Base-by-base conservation (phyloP, 1,140 invertebrate species). In the Apis dorsata region DNA sequence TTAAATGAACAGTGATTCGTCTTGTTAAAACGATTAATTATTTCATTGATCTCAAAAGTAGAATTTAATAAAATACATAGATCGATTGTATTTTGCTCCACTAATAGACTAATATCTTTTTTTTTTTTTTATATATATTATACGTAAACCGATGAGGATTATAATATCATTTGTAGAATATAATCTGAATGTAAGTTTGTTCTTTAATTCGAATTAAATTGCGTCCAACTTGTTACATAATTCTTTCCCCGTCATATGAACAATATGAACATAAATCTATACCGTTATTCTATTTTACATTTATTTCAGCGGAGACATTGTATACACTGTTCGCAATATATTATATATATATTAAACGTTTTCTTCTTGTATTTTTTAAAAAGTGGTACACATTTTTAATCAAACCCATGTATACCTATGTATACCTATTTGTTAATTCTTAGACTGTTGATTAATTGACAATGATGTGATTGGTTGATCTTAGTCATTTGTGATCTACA, bases 361-460 rank as follows among this genome's bases (percentile, higher is more conserved):
- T 86, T 83, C 80, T 76, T 91, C 89, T 90, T 90, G 89, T 90
- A 91, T 90, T 91, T 91, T 91, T 79, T 91, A 88, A 82, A 86
- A 81, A 62, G 57, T n/a, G 51, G 10, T 63, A 51, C 77, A n/a
- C 77, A n/a, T 85, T 81, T 34, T 77, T 69, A n/a, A 74, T 75
- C n/a, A 8, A 73, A 17, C 21, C 17, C n/a, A 0, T 10, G 60
- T 17, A 44, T 44, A 44, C 0, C 13, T 51, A 51, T 21, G n/a
- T n/a, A n/a, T n/a, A 24, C 24, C 24, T 2, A 34, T 34, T 34
- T 4, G 0, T 19, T 51, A 51, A 55, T 65, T 55, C 7, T 28
- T 28, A 17, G 28, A 62, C 13, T 62, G n/a, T 63, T 7, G 15
- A 55, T 59, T 44, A 44, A 44, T 44, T 7, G 34, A 44, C 34